A percentile compares a stretch with the other conserved stretches of the same genome.
Evolutionary conservation across 2,113 vertebrate species (phyloP).

Genomic region (Hydropotes inermis): DNA sequence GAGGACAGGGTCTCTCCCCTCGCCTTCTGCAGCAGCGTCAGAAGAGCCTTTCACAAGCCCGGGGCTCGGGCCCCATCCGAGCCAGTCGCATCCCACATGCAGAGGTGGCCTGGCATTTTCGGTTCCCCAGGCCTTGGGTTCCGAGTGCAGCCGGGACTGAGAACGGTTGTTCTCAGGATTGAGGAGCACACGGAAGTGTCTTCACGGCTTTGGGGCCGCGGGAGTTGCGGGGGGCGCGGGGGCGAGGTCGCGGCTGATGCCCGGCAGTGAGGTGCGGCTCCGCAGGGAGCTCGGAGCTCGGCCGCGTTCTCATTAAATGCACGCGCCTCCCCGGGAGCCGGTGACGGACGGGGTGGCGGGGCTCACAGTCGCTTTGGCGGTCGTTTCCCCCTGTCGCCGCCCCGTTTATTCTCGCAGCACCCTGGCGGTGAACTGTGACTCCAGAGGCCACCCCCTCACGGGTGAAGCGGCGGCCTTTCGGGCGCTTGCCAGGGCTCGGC

Average conservation of each 20-base stretch:
- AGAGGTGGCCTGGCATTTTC: background rate
- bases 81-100: rapidly evolving
- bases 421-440: background rate
- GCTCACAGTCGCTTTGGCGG: background rate
- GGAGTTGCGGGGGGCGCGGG: background rate
- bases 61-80: background rate
- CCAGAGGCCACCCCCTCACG: background rate
- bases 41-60: background rate
- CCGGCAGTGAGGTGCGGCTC: rapidly evolving
- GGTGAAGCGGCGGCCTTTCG: too few relatives aligned
- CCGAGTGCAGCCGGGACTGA: background rate
- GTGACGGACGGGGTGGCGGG: rapidly evolving
- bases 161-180: background rate
- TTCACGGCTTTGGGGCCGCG: background rate
- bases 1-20: background rate
- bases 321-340: too few relatives aligned
- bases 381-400: background rate
- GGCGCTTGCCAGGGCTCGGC: background rate
- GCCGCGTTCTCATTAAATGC: rapidly evolving
- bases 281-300: background rate
- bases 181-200: too few relatives aligned
- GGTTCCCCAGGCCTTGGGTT: background rate
- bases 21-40: background rate
- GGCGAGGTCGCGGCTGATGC: background rate
- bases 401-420: background rate